A percentile compares a stretch with the other conserved stretches of the same genome.
These are phyloP conservation scores for Lucifuga dentata DNA, from an alignment of 2,113 vertebrate species.

Conservation along the genomic window DNA sequence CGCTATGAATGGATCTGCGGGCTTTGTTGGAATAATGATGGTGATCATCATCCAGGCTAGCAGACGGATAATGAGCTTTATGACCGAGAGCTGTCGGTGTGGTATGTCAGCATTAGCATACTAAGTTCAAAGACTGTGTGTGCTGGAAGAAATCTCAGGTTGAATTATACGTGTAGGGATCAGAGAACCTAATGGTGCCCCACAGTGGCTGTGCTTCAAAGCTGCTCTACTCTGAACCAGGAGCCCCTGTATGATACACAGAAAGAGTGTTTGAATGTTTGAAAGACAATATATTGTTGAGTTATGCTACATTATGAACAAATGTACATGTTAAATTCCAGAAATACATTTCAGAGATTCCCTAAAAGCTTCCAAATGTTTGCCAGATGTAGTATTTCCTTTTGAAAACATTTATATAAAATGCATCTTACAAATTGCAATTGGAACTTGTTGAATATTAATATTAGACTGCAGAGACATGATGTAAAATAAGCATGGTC, in stretches of 20 bases:
- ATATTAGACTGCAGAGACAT: neutral
- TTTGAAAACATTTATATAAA: too few species aligned
- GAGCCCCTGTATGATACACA: neutral
- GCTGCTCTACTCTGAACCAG: too few species aligned
- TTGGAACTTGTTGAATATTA: neutral
- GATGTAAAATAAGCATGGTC: neutral
- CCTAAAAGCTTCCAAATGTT: neutral
- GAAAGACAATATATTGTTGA: neutral
- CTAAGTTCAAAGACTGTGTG: conserved; percentile 48
- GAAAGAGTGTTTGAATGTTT: neutral
- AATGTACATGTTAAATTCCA: neutral
- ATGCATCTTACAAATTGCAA: too few species aligned
- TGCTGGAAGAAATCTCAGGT: conserved; percentile 32
- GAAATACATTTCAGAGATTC: neutral
- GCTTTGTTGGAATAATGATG: conserved; percentile 36
- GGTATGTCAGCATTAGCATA: conserved; percentile 62
- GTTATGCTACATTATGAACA: neutral
- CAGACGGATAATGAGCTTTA: conserved; percentile 39
- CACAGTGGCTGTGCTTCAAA: conserved; percentile 44
- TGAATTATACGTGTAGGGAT: conserved; percentile 7
- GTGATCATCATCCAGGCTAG: conserved; percentile 32
- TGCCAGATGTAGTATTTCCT: too few species aligned
- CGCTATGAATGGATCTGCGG: conserved; percentile 15
- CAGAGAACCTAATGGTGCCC: conserved; percentile 41
- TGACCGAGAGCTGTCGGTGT: conserved; percentile 30